Conservation (phyloP, 2,113 vertebrate species). For the Callorhinus ursinus region DNA sequence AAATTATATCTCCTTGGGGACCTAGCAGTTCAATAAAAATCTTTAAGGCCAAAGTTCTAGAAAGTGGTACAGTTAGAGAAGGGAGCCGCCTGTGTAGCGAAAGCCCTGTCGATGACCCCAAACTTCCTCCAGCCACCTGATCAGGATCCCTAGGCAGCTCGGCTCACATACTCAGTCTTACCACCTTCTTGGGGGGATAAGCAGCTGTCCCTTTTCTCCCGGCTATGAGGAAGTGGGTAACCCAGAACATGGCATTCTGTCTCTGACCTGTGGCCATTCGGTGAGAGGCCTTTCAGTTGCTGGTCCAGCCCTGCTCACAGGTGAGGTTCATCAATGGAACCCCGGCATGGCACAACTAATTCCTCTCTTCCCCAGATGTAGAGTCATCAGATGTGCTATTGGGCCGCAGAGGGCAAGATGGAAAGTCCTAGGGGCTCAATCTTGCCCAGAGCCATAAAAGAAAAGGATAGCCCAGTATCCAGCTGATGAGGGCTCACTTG, state of each 20-base stretch:
- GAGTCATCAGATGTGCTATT: neutral
- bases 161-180: neutral
- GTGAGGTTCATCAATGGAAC: neutral
- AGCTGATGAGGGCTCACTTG: neutral
- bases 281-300: neutral
- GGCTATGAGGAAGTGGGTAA: neutral
- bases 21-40: neutral
- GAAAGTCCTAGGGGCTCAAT: neutral
- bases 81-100: accelerated
- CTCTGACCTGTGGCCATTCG: neutral
- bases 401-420: neutral
- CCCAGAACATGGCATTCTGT: neutral
- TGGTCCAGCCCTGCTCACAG: neutral
- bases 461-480: neutral
- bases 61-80: neutral
- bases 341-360: neutral
- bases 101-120: neutral
- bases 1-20: neutral
- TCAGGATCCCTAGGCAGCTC: accelerated
- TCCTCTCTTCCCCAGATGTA: neutral
- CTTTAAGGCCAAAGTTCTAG: neutral
- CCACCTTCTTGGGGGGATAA: neutral
- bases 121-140: neutral
- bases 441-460: neutral
- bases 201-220: neutral